These are phyloP conservation scores for Scaptomyza flava DNA, from an alignment of 2,888 invertebrate species.

Conservation along the genomic window DNA sequence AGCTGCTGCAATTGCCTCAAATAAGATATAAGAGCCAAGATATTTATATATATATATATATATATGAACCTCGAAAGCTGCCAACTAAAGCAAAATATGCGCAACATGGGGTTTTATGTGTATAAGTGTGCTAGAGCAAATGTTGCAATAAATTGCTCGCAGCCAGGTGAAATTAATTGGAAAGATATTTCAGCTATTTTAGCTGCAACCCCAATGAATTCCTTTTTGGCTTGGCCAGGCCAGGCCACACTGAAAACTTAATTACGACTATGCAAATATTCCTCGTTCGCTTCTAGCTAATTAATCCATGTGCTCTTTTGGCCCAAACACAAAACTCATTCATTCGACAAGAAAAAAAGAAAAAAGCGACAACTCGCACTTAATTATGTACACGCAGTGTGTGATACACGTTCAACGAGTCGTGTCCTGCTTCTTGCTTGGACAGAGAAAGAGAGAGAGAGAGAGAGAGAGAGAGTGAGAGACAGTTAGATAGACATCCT, in stretches of 20 bases:
- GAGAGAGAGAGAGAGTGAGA: not conserved
- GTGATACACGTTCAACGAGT: constrained; percentile 23
- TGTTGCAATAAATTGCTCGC: constrained; percentile 72
- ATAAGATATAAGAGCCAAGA: constrained; percentile 65
- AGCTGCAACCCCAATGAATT: constrained; percentile 45
- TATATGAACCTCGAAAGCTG: constrained; percentile 19
- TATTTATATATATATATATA: constrained; percentile 40
- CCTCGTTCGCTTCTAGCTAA: constrained; percentile 12
- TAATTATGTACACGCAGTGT: constrained; percentile 55
- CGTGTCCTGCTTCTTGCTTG: constrained; percentile 9
- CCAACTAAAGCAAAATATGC: constrained; percentile 59
- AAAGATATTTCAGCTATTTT: constrained; percentile 76
- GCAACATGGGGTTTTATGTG: constrained; percentile 5
- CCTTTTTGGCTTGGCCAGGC: not conserved
- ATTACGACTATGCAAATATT: constrained; percentile 46
- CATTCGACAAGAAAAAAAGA: not conserved
- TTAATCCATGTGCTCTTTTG: constrained; percentile 18
- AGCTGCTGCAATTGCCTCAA: constrained; percentile 61
- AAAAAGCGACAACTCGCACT: constrained; percentile 8
- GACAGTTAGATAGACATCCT: constrained; percentile 16
- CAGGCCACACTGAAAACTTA: constrained; percentile 39
- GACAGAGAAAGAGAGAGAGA: no score
- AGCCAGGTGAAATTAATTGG: constrained; percentile 76
- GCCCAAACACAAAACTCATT: not conserved
- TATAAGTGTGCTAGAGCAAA: constrained; percentile 39